phyloP scores from a whole-genome alignment of 1,140 invertebrate genomes.

The Laupala kohalensis region DNA sequence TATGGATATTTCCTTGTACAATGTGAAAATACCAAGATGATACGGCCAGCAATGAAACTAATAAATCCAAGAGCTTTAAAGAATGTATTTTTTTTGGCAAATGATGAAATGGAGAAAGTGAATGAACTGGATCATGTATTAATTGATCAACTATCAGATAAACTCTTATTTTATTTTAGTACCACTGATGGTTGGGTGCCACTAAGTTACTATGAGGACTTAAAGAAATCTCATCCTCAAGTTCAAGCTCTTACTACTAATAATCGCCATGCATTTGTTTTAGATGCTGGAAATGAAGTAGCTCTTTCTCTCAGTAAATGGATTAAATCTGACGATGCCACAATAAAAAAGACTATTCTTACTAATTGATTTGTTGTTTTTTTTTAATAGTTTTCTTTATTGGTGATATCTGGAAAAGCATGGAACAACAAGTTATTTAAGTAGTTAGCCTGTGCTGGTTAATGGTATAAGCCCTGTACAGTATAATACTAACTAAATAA shows the following conservation, averaged over 20 bases:
- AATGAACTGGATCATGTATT: constrained; percentile 39
- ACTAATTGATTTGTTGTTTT: not conserved
- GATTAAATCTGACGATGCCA: not conserved
- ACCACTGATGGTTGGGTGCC: constrained; percentile 63
- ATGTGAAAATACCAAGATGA: constrained; percentile 23
- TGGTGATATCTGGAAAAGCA: no score
- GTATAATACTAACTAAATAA: no score
- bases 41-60: constrained; percentile 34
- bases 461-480: no score
- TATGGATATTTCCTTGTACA: constrained; percentile 29
- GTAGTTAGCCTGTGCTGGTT: no score
- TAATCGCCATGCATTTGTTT: constrained; percentile 63
- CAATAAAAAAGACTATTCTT: not conserved
- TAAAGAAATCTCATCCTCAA: constrained; percentile 43
- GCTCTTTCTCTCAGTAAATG: constrained; percentile 35
- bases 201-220: constrained; percentile 42
- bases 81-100: constrained; percentile 42
- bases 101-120: constrained; percentile 47
- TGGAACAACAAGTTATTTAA: no score
- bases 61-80: constrained; percentile 34
- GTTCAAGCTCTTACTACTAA: constrained; percentile 48
- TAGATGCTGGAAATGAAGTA: constrained; percentile 44
- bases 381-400: no score
- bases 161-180: constrained; percentile 65
- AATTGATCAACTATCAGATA: constrained; percentile 33